Evolutionary conservation across 2,113 vertebrate genomes (phyloP), one percentile per base, ranked within the genome.

Genomic region (Calonectris borealis): DNA sequence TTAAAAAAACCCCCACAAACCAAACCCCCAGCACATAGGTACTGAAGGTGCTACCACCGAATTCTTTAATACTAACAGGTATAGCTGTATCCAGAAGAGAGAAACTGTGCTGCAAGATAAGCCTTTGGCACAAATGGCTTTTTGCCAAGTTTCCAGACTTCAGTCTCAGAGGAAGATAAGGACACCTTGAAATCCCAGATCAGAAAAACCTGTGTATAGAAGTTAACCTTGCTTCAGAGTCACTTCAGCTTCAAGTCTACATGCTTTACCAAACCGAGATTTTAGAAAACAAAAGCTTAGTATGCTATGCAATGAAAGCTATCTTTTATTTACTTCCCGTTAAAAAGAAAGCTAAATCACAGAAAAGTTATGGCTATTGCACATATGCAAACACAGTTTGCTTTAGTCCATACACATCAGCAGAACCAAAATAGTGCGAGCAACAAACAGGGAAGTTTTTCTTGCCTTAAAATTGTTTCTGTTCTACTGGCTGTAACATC

Each of bases 171-270:
- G 76, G 87, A 81, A 93, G 70, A 57, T 49, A 90, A 94, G 75
- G 83, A 87, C 79, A 96, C 86, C 75, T 76, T 93, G 92, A 93
- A 95, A 88, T 61, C 77, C 40, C 81, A 80, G 16, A 82, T 65
- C 52, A 94, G 65, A 88, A 89, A 82, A 75, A 78, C 60, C 42
- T 38, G 3, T 20, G 10, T 64, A 40, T 36, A 62, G 24, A 94
- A 91, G 40, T 55, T 44, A 86, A 82, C 61, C 36, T 65, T 79
- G 60, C 32, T 82, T 94, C 60, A 62, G 55, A 91, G 38, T 75
- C 73, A 62, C 25, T 86, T 80, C 25, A 73, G 34, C 51, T 77
- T 91, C 72, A 78, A 77, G 14, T 61, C 72, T 58, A 66, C 3
- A 5, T 38, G 13, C 32, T 85, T 79, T 57, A 62, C 19, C 27